Percentiles rank a stretch among this genome's conserved stretches.
phyloP scores from a whole-genome alignment of 2,113 vertebrate genomes.

The Hypomesus transpacificus region DNA sequence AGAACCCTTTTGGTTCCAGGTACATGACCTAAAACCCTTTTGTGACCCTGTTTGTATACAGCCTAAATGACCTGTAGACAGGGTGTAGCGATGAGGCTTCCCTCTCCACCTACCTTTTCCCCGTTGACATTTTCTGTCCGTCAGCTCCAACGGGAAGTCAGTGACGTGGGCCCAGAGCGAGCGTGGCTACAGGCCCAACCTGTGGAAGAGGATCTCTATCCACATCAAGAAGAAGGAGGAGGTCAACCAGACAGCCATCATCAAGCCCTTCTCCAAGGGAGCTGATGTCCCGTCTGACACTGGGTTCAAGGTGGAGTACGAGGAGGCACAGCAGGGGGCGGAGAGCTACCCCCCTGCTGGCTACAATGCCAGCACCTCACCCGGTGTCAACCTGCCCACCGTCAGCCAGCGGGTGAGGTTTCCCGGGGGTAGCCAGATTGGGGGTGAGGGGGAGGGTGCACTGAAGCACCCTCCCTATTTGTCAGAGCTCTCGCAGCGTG shows the following conservation, averaged over 20 bases:
- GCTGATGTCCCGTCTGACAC: conserved; percentile 67
- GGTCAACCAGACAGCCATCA: conserved; percentile 92
- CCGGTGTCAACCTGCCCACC: conserved; percentile 63
- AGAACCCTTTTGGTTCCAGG: too few relatives aligned
- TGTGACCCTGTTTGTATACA: too few relatives aligned
- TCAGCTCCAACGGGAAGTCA: conserved; percentile 92
- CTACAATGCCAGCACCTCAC: conserved; percentile 75
- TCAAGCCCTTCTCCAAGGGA: conserved; percentile 93
- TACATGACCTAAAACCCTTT: too few relatives aligned
- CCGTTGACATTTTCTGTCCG: conserved; percentile 7
- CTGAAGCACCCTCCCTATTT: conserved; percentile 68
- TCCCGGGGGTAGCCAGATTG: conserved; percentile 65
- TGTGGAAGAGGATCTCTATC: conserved; percentile 93
- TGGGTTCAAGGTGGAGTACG: conserved; percentile 70
- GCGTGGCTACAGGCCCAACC: conserved; percentile 83
- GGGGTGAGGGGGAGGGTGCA: conserved; percentile 60
- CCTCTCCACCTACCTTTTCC: too few relatives aligned
- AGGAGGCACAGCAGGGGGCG: conserved; percentile 69
- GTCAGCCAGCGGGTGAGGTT: conserved; percentile 77
- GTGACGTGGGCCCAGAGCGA: conserved; percentile 91
- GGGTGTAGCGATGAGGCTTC: too few relatives aligned
- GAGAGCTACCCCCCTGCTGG: conserved; percentile 70
- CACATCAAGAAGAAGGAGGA: conserved; percentile 94
- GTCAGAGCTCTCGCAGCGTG: conserved; percentile 71
- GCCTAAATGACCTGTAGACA: too few relatives aligned